Conservation (phyloP, 2,888 invertebrate genomes). For the Drosophila robusta region DNA sequence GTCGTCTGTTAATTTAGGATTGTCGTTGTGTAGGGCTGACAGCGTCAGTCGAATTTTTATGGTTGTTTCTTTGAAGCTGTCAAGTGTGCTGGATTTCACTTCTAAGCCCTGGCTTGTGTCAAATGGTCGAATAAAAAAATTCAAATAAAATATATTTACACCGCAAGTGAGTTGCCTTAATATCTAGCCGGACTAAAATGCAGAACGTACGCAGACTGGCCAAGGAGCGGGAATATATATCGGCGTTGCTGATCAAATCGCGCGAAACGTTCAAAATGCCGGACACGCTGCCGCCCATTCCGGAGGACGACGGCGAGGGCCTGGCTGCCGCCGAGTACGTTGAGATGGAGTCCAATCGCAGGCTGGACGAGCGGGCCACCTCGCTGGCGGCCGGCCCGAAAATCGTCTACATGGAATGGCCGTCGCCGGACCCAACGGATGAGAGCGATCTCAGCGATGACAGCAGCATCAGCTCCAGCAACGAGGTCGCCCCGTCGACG, state of each 20-base stretch:
- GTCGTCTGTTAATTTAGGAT: too few relatives aligned
- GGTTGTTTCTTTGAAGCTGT: too few relatives aligned
- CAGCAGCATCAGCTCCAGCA: background rate
- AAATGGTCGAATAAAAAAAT: too few relatives aligned
- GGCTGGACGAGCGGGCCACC: too few relatives aligned
- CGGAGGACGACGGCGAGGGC: background rate
- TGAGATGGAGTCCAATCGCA: too few relatives aligned
- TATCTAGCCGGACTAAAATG: background rate
- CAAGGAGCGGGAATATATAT: background rate
- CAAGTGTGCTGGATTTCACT: too few relatives aligned
- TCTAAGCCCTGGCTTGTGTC: too few relatives aligned
- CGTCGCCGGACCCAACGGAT: conserved; percentile 1
- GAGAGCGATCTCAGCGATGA: background rate
- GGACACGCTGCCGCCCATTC: background rate
- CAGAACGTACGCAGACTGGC: background rate
- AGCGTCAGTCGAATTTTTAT: too few relatives aligned
- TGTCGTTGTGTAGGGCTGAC: too few relatives aligned
- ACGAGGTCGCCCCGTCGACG: background rate
- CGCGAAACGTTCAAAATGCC: background rate
- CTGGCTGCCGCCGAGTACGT: background rate
- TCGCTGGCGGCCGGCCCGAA: background rate
- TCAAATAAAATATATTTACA: too few relatives aligned
- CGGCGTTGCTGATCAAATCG: background rate
- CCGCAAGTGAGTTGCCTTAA: too few relatives aligned
- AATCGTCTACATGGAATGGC: background rate